Evolutionary conservation across 2,888 invertebrate species (phyloP).

Genomic region (Cephus sareptanus): DNA sequence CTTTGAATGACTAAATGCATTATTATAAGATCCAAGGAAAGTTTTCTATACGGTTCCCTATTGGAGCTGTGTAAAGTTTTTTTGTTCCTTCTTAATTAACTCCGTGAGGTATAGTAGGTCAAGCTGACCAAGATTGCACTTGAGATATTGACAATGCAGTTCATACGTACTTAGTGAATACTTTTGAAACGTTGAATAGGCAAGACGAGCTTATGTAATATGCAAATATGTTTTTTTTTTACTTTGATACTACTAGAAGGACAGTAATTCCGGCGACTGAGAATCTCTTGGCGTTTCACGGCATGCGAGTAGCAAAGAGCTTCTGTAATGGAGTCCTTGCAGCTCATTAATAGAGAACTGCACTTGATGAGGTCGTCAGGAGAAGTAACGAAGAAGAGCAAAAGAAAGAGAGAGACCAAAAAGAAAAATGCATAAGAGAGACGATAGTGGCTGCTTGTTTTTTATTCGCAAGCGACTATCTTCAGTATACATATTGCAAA

Average conservation of each 20-base stretch:
- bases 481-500: not conserved
- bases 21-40: not conserved
- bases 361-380: conserved; percentile 43
- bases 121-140: not conserved
- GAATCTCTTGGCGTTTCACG: not conserved
- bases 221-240: not conserved
- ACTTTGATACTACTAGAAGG: not conserved
- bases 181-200: not conserved
- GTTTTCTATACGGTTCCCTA: not conserved
- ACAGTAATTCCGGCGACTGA: not conserved
- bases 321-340: conserved; percentile 26
- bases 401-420: conserved; percentile 1
- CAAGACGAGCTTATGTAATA: not conserved
- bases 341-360: conserved; percentile 57
- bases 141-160: not conserved
- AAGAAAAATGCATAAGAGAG: not conserved
- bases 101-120: not conserved
- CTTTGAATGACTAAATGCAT: not conserved
- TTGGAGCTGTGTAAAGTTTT: not conserved
- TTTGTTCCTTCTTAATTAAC: not conserved
- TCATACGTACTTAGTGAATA: not conserved
- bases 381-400: conserved; percentile 17
- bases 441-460: not conserved
- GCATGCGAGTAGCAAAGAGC: conserved; percentile 5
- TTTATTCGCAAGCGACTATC: not conserved